A percentile compares a stretch with the other conserved stretches of the same genome.
phyloP scores from a whole-genome alignment of 2,797 vertebrate genomes.

The Enteromius afrohamiltoni region DNA sequence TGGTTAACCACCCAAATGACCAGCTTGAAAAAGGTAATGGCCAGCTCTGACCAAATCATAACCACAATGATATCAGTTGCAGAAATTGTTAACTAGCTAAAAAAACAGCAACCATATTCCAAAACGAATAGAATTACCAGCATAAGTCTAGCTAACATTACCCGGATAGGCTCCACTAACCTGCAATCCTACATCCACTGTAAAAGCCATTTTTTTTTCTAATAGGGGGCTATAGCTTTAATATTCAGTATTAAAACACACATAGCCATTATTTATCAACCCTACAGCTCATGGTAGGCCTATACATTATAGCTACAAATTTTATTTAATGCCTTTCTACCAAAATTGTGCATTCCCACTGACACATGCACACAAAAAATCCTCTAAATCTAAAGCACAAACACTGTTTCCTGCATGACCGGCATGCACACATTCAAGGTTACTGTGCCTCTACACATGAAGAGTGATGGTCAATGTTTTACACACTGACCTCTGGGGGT shows the following conservation, averaged over 20 bases:
- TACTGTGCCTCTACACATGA: conserved; percentile 36
- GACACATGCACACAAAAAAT: conserved; percentile 15
- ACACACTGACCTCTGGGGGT: conserved; percentile 34
- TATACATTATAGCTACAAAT: not conserved
- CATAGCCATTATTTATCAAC: not conserved
- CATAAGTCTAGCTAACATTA: not conserved
- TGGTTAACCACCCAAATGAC: not conserved
- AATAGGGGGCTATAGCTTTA: not conserved
- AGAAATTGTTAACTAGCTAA: not conserved
- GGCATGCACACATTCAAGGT: conserved; percentile 50
- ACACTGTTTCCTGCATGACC: conserved; percentile 37
- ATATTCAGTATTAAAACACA: not conserved
- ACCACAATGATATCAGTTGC: too few relatives aligned
- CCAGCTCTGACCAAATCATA: not conserved
- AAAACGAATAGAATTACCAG: not conserved
- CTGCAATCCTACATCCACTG: not conserved
- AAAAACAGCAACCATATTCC: not conserved
- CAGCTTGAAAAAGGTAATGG: not conserved
- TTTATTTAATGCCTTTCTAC: not conserved
- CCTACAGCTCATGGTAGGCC: not conserved
- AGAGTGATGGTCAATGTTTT: conserved; percentile 47
- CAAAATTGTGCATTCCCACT: not conserved
- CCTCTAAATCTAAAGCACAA: conserved; percentile 43
- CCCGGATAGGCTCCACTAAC: not conserved
- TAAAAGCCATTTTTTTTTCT: not conserved